Base-by-base conservation (phyloP, 2,797 vertebrate species). In the Hylomyscus alleni region DNA sequence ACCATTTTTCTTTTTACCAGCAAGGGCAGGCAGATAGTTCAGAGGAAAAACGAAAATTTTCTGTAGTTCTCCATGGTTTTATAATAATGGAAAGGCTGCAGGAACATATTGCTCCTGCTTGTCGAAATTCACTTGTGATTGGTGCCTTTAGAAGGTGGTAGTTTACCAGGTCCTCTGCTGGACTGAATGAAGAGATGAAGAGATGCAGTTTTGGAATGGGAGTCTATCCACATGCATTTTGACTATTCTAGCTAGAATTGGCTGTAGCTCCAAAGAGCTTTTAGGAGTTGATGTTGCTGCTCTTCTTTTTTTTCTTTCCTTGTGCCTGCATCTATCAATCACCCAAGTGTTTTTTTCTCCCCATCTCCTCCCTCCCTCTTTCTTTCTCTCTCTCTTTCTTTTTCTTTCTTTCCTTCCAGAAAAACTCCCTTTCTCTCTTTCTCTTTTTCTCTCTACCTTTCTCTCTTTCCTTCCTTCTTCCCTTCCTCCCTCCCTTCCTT, bases 61-160 rank as follows among this genome's bases (percentile, higher is more conserved):
- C 75, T 94, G 60, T 26, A 91, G 65, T 91, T 96, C 62, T 83
- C 95, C 40, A 83, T 95, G 24, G 47, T 95, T 97, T 96, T 94
- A 15, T 91, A 75, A 94, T 62, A 97, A 76, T 90, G 67, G 78
- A 58, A 96, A 94, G n/a, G n/a, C 92, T 95, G 69, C 50, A 81
- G 81, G 90, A 52, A 91, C 67, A 95, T 86, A 93, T 93, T 91
- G 8, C 24, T 76, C 95, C 60, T 96, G 90, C 44, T 94, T 96
- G 40, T 91, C 97, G 95, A 95, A 97, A 97, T 97, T 97, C 69
- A 95, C 95, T 94, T 97, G 77, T 97, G 56, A 56, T 93, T 24
- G 93, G 54, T 88, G 54, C 80, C 88, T 86, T 87, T 54, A 76
- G 29, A 92, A 95, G 92, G 75, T 75, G 62, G 75, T 92, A 56